These are phyloP conservation scores for Philaenus spumarius DNA, from an alignment of 1,140 invertebrate species.

Conservation along the genomic window DNA sequence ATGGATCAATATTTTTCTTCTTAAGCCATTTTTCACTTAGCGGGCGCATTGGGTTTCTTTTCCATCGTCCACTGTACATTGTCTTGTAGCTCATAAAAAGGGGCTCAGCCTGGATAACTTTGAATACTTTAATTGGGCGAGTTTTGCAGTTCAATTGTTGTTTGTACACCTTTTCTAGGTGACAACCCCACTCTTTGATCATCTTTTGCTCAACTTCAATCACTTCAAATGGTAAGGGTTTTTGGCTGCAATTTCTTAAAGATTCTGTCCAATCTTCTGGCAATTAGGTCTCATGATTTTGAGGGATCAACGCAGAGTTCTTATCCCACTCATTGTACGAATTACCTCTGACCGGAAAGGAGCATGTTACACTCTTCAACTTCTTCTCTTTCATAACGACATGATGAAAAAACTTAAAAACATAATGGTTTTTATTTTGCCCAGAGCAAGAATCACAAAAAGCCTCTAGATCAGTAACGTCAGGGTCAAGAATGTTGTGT, in stretches of 20 bases:
- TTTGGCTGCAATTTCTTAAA: background rate
- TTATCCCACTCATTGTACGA: conserved; percentile 26
- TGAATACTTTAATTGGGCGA: conserved; percentile 3
- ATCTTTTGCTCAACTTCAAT: background rate
- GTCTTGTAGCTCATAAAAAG: background rate
- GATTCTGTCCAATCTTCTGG: conserved; percentile 9
- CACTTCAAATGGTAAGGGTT: conserved; percentile 13
- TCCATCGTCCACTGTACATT: conserved; percentile 1
- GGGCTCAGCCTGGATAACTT: background rate
- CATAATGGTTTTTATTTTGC: conserved; percentile 1
- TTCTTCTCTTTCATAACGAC: conserved; percentile 16
- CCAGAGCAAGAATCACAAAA: conserved; percentile 14
- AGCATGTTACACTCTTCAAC: conserved; percentile 7
- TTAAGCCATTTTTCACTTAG: conserved; percentile 1
- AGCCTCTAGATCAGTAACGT: conserved; percentile 9
- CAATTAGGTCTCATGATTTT: background rate
- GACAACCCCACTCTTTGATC: background rate
- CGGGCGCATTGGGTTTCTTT: conserved; percentile 1
- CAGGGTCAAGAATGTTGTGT: conserved; percentile 12
- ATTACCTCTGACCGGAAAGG: conserved; percentile 25
- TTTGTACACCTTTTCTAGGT: conserved; percentile 1
- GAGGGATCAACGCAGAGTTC: conserved; percentile 5
- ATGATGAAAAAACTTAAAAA: conserved; percentile 23
- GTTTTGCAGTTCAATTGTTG: background rate
- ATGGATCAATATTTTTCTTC: background rate